These are phyloP conservation scores for Siniperca obscura DNA, from an alignment of 2,797 vertebrate genomes.

Conservation along the genomic window DNA sequence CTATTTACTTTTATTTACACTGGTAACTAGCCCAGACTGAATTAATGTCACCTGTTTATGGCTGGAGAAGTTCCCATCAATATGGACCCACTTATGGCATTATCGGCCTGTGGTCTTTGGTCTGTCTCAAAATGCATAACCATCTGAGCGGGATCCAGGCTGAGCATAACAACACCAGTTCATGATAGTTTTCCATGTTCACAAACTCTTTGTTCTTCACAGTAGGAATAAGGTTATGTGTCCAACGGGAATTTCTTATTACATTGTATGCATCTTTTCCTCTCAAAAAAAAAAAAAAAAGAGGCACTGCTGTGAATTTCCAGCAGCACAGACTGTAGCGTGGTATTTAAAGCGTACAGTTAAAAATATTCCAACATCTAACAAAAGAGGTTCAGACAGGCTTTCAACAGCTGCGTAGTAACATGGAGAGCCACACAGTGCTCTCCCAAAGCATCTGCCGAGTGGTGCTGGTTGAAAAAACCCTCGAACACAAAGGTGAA, in stretches of 20 bases:
- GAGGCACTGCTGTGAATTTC: constrained; percentile 18
- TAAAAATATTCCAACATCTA: constrained; percentile 26
- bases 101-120: neutral
- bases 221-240: constrained; percentile 16
- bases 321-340: constrained; percentile 5
- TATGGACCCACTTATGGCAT: neutral
- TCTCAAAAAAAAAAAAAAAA: neutral
- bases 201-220: constrained; percentile 27
- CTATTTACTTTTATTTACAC: neutral
- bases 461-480: constrained; percentile 3
- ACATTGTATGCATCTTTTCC: constrained; percentile 21
- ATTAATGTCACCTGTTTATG: neutral
- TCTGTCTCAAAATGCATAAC: neutral
- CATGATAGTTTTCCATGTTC: constrained; percentile 2
- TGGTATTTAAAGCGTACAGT: constrained; percentile 49
- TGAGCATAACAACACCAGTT: neutral
- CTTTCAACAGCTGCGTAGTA: constrained; percentile 13
- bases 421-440: constrained; percentile 8
- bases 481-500: neutral
- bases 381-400: constrained; percentile 22
- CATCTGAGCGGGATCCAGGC: neutral
- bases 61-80: neutral
- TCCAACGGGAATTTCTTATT: constrained; percentile 27
- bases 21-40: neutral
- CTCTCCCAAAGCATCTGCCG: constrained; percentile 29